Evolutionary conservation across 2,113 vertebrate species (phyloP), one percentile per base, ranked within the genome.

Genomic region (Myrmecobius fasciatus): DNA sequence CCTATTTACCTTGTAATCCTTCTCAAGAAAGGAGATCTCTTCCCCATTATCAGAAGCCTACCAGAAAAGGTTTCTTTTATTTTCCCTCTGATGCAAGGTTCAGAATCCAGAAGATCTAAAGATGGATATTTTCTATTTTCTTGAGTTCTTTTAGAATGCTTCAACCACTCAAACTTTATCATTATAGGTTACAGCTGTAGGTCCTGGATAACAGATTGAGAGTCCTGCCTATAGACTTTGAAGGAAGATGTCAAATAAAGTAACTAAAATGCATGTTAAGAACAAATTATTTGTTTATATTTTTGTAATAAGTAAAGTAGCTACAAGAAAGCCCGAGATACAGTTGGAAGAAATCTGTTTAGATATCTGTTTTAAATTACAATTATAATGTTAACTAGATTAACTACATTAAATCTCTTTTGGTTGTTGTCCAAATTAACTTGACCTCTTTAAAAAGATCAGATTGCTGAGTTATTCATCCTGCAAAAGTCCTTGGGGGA

Each of bases 81-180:
- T 96, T 92, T 56, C 67, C 89, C 95, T 89, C 92, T 93, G 83
- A 91, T 53, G 49, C 53, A 60, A 51, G 51, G 88, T 93, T 95
- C 90, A 89, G 93, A 92, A 47, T 83, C 83, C 91, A 89, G 89
- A 95, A 92, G 56, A 91, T 90, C 91, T 24, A 53, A 96, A 96
- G 52, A 51, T 67, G 91, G 25, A 49, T 96, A 94, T 96, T 47
- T 89, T 93, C 93, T 53, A 93, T 96, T 96, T 95, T 90, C 93
- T 97, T 96, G 96, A 92, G 95, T 95, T 95, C 95, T 93, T 94
- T 95, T 54, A 93, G 49, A 96, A 94, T 95, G 94, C 91, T 90
- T 94, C 93, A 93, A 49, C 25, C 28, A 94, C 92, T 90, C 0
- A 1, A 95, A 96, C 92, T 96, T 96, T 94, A 93, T 95, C 48